Evolutionary conservation across 2,797 vertebrate species (phyloP).

Genomic region (Tragelaphus oryx): DNA sequence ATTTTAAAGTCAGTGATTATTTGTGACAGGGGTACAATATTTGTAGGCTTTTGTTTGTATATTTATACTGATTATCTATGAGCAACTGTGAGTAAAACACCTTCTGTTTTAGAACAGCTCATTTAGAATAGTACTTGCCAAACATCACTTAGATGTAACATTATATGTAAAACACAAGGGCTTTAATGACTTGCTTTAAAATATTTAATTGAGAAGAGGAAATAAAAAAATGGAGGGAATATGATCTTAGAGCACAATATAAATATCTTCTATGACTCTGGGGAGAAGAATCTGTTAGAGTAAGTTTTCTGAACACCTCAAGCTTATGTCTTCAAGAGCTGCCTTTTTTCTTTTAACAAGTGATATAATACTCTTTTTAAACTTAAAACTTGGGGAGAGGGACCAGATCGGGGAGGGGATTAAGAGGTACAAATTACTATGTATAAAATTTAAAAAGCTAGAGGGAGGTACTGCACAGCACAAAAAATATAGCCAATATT

Average conservation of each 20-base stretch:
- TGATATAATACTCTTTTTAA: background rate
- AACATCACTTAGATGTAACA: constrained; percentile 16
- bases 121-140: constrained; percentile 13
- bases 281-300: background rate
- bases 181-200: constrained; percentile 29
- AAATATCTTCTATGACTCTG: background rate
- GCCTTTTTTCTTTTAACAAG: background rate
- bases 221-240: background rate
- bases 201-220: background rate
- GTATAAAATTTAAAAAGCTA: background rate
- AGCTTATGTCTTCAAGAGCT: background rate
- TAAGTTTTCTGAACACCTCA: constrained; percentile 3
- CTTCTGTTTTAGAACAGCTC: constrained; percentile 32
- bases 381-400: background rate
- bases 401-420: background rate
- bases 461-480: background rate
- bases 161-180: background rate
- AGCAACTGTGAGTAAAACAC: constrained; percentile 38
- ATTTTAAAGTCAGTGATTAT: constrained; percentile 51
- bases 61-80: constrained; percentile 26
- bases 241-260: background rate
- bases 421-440: background rate
- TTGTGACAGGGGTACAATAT: constrained; percentile 15
- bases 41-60: constrained; percentile 20
- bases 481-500: background rate